Conservation (phyloP, 1,140 invertebrate species). For the Saccostrea glomerata region DNA sequence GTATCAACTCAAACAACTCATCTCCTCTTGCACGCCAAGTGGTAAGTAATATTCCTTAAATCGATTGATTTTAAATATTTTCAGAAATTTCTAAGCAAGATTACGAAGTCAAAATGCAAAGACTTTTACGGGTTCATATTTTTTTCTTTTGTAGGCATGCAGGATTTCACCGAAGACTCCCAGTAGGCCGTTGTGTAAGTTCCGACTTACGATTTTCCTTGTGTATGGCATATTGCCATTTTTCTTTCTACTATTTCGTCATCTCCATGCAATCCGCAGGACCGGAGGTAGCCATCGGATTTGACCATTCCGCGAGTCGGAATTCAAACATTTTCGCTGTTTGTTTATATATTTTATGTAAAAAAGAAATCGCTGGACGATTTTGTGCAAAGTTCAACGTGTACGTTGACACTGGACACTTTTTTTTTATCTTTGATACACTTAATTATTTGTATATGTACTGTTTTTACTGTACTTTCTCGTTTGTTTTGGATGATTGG, state of each 20-base stretch:
- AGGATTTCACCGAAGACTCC: conserved; percentile 65
- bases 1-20: conserved; percentile 70
- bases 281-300: conserved; percentile 42
- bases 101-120: neutral
- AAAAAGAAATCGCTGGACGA: conserved; percentile 38
- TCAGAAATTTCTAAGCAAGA: neutral
- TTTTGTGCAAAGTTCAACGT: conserved; percentile 38
- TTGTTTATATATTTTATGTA: conserved; percentile 2
- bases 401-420: conserved; percentile 16
- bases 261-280: conserved; percentile 47
- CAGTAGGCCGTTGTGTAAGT: conserved; percentile 74
- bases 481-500: conserved; percentile 26
- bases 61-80: neutral
- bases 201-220: conserved; percentile 67
- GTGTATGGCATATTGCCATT: conserved; percentile 78
- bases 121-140: neutral
- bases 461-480: conserved; percentile 17
- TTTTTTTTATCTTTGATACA: conserved; percentile 42
- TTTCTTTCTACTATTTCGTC: conserved; percentile 46
- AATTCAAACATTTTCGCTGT: conserved; percentile 40
- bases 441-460: neutral
- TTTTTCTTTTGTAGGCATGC: conserved; percentile 60
- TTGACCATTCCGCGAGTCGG: conserved; percentile 50
- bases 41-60: conserved; percentile 58
- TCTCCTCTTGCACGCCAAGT: conserved; percentile 65